These are phyloP conservation scores for Fundulus diaphanus DNA, from an alignment of 2,797 vertebrate species.

Conservation along the genomic window DNA sequence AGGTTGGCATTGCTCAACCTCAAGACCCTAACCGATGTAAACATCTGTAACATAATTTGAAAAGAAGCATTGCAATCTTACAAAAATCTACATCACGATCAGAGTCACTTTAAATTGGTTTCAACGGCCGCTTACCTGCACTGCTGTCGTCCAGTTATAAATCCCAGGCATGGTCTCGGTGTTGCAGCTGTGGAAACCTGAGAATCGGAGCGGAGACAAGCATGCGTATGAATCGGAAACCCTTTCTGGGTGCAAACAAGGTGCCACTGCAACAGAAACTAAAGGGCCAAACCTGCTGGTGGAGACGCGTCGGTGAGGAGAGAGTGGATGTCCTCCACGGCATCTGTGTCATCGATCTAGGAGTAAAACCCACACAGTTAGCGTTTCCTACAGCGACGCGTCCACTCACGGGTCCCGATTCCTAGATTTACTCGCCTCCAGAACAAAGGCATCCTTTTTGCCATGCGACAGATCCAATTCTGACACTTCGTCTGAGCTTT, in stretches of 20 bases:
- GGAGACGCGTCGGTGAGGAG: constrained; percentile 91
- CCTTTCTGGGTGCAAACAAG: background rate
- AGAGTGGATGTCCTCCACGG: constrained; percentile 96
- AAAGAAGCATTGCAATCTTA: background rate
- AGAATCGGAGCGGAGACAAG: constrained; percentile 21
- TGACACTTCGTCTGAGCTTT: constrained; percentile 96
- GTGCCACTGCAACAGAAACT: background rate
- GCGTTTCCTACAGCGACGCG: background rate
- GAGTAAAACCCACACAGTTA: constrained; percentile 19
- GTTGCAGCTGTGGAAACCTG: constrained; percentile 98
- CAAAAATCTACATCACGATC: background rate
- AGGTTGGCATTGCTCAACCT: constrained; percentile 90
- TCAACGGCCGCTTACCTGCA: constrained; percentile 85
- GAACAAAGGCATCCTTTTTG: constrained; percentile 97
- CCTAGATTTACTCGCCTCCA: constrained; percentile 82
- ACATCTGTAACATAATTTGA: constrained; percentile 86
- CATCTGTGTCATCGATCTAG: constrained; percentile 97
- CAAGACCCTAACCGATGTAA: constrained; percentile 95
- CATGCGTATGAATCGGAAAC: background rate
- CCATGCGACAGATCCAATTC: constrained; percentile 97
- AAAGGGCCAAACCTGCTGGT: constrained; percentile 83
- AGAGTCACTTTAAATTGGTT: background rate
- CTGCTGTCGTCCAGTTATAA: constrained; percentile 94
- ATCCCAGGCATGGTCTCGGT: constrained; percentile 98
- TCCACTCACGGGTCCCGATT: background rate